Base-by-base conservation (phyloP, 2,888 invertebrate species). In the Tridacna gigas region DNA sequence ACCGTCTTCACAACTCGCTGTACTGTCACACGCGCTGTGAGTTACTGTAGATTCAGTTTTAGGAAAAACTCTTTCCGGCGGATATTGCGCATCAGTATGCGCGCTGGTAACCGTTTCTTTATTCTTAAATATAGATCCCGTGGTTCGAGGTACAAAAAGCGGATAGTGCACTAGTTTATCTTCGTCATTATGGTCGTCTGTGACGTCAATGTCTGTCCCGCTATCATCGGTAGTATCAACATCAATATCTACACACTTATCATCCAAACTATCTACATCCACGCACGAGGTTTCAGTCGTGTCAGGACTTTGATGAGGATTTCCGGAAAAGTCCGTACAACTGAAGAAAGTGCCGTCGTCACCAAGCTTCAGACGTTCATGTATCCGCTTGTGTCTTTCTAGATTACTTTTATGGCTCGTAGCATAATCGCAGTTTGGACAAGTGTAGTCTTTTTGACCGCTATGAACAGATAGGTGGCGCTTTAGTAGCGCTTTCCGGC, bases 331-430 rank as follows among this genome's bases (percentile, higher is more conserved):
- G 28, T 88, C 84, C 25, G 77, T 60, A 63, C 88, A 82, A 12
- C 82, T 75, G 66, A 83, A 79, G 73, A 82, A 76, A 0, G 81
- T 81, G 0, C 82, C 86, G 67, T 89, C 89, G 7, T 89, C 89
- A 3, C 84, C 88, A 12, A 88, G 76, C 69, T 84, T 84, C 4
- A 89, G 77, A 18, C 89, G 77, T 56, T 88, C 88, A 77, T 90
- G 91, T 15, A 88, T 88, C 12, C 94, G 90, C 84, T 94, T 94
- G 89, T 95, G 95, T 0, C 95, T 89, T 76, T 95, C 95, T 51
- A 95, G 89, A 88, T 95, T 95, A 80, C 95, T 95, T 86, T 95
- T 95, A 90, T 95, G 95, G 77, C 95, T 95, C 4, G 95, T 95
- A n/a, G 95, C 94, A 88, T 95, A 95, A 76, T 93, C 93, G 86